Conservation (phyloP, 2,888 invertebrate species). For the Scaptomyza caliginosa region DNA sequence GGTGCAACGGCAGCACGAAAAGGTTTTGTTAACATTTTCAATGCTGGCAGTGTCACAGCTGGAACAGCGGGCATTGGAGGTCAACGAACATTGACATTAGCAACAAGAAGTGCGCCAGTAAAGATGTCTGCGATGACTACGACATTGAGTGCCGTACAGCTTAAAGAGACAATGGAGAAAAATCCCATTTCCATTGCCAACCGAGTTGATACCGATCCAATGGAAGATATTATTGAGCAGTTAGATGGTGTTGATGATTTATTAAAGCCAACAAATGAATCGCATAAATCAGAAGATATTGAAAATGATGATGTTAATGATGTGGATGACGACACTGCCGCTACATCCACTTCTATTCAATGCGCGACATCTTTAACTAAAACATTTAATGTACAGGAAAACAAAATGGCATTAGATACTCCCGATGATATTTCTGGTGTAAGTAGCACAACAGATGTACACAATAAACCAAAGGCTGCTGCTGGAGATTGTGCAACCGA, state of each 20-base stretch:
- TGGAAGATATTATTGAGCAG: slow-evolving; percentile 83
- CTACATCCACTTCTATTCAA: slow-evolving; percentile 15
- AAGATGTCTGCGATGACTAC: slow-evolving; percentile 25
- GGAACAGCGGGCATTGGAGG: slow-evolving; percentile 26
- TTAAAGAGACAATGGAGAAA: slow-evolving; percentile 45
- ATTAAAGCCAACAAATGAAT: slow-evolving; percentile 20
- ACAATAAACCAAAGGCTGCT: background rate
- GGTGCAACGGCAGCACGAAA: slow-evolving; percentile 83
- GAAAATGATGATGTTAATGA: slow-evolving; percentile 5
- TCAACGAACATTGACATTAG: slow-evolving; percentile 74
- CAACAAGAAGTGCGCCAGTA: slow-evolving; percentile 50
- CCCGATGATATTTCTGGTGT: slow-evolving; percentile 59
- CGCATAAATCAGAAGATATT: slow-evolving; percentile 36
- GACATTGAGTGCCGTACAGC: slow-evolving; percentile 5
- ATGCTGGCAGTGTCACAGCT: slow-evolving; percentile 45
- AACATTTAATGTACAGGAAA: background rate
- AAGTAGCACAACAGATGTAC: slow-evolving; percentile 61
- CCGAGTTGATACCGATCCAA: slow-evolving; percentile 73
- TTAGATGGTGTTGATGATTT: slow-evolving; percentile 80
- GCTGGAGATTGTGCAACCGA: background rate
- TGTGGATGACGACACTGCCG: slow-evolving; percentile 26
- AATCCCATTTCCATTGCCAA: slow-evolving; percentile 52
- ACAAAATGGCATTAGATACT: slow-evolving; percentile 2
- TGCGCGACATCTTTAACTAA: background rate
- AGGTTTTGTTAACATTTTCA: slow-evolving; percentile 85